phyloP scores from a whole-genome alignment of 2,888 invertebrate genomes.

The Monoplex corrugatus region DNA sequence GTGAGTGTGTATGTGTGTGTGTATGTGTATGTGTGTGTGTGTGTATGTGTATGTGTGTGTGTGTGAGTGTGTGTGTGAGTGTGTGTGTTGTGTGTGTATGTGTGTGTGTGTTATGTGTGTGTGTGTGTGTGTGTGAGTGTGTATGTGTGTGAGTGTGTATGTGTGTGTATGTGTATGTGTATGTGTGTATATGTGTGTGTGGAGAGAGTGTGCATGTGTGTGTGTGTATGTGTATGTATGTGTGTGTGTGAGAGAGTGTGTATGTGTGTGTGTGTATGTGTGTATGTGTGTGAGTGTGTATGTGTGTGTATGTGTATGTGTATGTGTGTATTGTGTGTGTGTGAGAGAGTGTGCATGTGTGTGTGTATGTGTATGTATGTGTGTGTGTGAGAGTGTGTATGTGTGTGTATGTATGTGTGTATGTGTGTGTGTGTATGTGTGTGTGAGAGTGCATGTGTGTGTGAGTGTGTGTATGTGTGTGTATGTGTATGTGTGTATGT shows the following conservation, averaged over 20 bases:
- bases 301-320: neutral
- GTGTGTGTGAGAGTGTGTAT: neutral
- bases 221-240: neutral
- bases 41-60: too few relatives aligned
- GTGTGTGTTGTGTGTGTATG: too few relatives aligned
- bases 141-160: too few relatives aligned
- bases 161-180: too few relatives aligned
- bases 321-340: too few relatives aligned
- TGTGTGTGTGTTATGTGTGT: too few relatives aligned
- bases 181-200: neutral
- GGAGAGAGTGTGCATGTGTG: neutral
- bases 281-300: neutral
- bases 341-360: neutral
- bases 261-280: neutral
- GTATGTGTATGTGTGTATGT: too few relatives aligned
- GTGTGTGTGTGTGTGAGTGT: too few relatives aligned
- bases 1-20: too few relatives aligned
- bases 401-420: neutral
- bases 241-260: neutral
- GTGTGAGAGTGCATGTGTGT: neutral
- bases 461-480: too few relatives aligned
- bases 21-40: too few relatives aligned
- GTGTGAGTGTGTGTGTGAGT: too few relatives aligned
- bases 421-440: neutral
- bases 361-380: neutral